Conservation (phyloP, 1,140 invertebrate genomes). For the Hycleus phaleratus region DNA sequence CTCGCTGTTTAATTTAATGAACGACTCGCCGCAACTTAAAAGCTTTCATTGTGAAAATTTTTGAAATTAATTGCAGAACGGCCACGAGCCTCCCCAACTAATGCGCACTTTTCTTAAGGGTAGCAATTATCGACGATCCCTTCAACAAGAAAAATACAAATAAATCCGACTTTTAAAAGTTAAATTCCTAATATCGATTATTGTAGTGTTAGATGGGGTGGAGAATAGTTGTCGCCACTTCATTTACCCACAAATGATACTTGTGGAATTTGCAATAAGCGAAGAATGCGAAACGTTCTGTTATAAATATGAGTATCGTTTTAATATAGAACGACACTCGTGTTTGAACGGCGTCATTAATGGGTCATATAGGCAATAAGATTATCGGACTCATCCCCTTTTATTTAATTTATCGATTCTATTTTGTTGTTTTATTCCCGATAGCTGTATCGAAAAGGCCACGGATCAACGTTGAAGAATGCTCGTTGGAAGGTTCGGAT, state of each 20-base stretch:
- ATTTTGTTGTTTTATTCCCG: slow-evolving; percentile 7
- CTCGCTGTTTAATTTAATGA: too few relatives aligned
- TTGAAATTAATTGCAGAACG: neutral
- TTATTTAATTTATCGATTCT: slow-evolving; percentile 4
- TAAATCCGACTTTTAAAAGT: too few relatives aligned
- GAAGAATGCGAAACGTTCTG: slow-evolving; percentile 30
- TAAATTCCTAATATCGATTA: too few relatives aligned
- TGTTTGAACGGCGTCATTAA: slow-evolving; percentile 17
- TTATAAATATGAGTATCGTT: slow-evolving; percentile 35
- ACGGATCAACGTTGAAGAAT: slow-evolving; percentile 46
- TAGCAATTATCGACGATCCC: too few relatives aligned
- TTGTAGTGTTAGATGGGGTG: slow-evolving; percentile 2
- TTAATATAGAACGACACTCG: slow-evolving; percentile 20
- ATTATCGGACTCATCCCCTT: too few relatives aligned
- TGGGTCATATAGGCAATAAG: slow-evolving; percentile 18
- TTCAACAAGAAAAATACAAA: too few relatives aligned
- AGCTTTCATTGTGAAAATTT: slow-evolving; percentile 5
- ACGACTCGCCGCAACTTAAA: neutral
- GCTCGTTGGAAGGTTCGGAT: slow-evolving; percentile 45
- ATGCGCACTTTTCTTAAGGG: too few relatives aligned
- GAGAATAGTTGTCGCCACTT: slow-evolving; percentile 33
- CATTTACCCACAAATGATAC: slow-evolving; percentile 38
- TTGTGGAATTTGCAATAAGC: slow-evolving; percentile 40
- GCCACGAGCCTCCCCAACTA: too few relatives aligned
- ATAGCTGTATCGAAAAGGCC: slow-evolving; percentile 49